Evolutionary conservation across 2,888 invertebrate genomes (phyloP).

Genomic region (Tinea trinotella): DNA sequence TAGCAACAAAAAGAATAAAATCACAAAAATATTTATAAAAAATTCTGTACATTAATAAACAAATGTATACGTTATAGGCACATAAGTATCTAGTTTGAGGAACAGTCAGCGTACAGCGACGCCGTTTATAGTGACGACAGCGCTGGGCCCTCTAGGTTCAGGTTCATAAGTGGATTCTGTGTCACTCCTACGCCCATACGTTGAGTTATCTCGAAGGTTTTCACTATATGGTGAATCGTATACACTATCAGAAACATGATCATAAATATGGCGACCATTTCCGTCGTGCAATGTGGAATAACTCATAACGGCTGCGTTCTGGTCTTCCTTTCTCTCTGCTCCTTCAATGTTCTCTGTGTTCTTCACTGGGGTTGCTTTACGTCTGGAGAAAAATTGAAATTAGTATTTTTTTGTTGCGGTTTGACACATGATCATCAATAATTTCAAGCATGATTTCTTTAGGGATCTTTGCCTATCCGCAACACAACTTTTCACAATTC

Average conservation of each 20-base stretch:
- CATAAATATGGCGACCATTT: slow-evolving; percentile 68
- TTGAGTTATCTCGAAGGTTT: slow-evolving; percentile 58
- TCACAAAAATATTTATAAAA: background rate
- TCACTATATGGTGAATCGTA: slow-evolving; percentile 85
- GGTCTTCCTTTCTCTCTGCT: slow-evolving; percentile 88
- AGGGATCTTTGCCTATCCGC: no score
- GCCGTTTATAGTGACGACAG: slow-evolving; percentile 88
- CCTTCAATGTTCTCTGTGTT: slow-evolving; percentile 91
- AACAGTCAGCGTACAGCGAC: slow-evolving; percentile 81
- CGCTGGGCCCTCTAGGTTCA: slow-evolving; percentile 74
- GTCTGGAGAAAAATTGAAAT: slow-evolving; percentile 55
- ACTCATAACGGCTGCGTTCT: slow-evolving; percentile 90
- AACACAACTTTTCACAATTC: no score
- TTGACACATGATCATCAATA: no score
- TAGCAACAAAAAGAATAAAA: background rate
- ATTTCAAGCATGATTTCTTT: no score
- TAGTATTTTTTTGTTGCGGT: background rate
- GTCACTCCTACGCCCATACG: slow-evolving; percentile 58
- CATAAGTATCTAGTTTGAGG: slow-evolving; percentile 3
- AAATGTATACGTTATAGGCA: background rate
- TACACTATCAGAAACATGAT: slow-evolving; percentile 76
- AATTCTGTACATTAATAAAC: background rate
- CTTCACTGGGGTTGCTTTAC: slow-evolving; percentile 88
- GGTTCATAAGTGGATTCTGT: slow-evolving; percentile 75
- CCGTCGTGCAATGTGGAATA: slow-evolving; percentile 85